Evolutionary conservation across 2,888 invertebrate genomes (phyloP), one percentile per base, ranked within the genome.

Genomic region (Andricus curvator): DNA sequence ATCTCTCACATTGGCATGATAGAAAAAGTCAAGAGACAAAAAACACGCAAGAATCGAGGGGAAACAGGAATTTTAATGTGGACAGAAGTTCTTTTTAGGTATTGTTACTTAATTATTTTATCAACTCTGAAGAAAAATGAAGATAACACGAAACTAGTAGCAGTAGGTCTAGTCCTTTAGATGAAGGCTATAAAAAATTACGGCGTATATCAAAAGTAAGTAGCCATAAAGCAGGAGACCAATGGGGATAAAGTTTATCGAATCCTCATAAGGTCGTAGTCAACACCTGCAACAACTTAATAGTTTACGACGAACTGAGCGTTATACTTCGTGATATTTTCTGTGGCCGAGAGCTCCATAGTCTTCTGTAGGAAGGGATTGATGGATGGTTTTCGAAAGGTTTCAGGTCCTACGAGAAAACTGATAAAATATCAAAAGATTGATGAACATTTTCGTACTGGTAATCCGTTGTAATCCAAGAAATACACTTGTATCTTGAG

Each of bases 261-360:
- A 60, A 60, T 60, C 60, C 13, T 60, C 13, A 60, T 60, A 60
- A 60, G 60, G 60, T 60, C 60, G 13, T 22, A n/a, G 60, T 60
- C 37, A 60, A n/a, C 60, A 60, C 60, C 60, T 60, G 60, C 22
- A 60, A 60, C 60, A 60, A 60, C 60, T 60, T 60, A 22, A 60
- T 60, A 22, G 22, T 60, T 22, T 22, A n/a, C 13, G 60, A 22
- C 13, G 22, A 60, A 60, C 60, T 60, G 22, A 60, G 60, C 60
- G 60, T 22, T 60, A 60, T 60, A 60, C 9, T 8, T 60, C 11
- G 9, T 60, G 60, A 60, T 60, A 60, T 60, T 60, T 60, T 60
- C 60, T 60, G 9, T 11, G 22, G 60, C 13, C 9, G 22, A 60
- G 22, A 60, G 13, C 11, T 22, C 60, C 4, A 60, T 60, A 60